Evolutionary conservation across 1,140 invertebrate species (phyloP).

Genomic region (Atta colombica): DNA sequence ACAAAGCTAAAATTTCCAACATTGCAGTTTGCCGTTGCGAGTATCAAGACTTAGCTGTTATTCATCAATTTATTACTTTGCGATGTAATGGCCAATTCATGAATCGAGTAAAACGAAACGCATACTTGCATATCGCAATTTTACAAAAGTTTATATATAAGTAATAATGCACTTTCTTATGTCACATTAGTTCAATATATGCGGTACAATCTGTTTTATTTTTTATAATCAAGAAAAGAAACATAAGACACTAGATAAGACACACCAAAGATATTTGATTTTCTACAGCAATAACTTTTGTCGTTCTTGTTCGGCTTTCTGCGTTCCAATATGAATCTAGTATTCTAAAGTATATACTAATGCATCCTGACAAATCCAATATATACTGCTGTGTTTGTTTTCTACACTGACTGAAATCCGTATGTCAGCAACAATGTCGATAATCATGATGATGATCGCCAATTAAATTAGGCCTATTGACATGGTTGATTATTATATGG

Average conservation of each 20-base stretch:
- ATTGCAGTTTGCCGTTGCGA: conserved; percentile 21
- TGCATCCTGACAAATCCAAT: not conserved
- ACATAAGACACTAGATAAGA: not conserved
- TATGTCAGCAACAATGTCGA: conserved; percentile 25
- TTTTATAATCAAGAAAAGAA: not conserved
- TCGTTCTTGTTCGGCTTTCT: not conserved
- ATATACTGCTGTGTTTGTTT: not conserved
- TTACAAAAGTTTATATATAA: not conserved
- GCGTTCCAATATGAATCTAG: not conserved
- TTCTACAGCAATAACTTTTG: not conserved
- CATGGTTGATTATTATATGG: not conserved
- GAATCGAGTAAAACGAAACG: conserved; percentile 10
- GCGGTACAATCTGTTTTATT: not conserved
- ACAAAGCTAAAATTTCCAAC: conserved; percentile 34
- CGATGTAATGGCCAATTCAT: not conserved
- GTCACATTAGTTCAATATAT: not conserved
- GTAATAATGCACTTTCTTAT: not conserved
- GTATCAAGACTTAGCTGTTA: not conserved
- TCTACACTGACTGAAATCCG: conserved; percentile 1
- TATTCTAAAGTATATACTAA: not conserved
- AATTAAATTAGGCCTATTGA: conserved; percentile 68
- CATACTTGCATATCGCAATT: not conserved
- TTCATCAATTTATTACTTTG: conserved; percentile 37
- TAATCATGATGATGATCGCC: conserved; percentile 48
- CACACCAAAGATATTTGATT: not conserved